These are phyloP conservation scores for Lithosia quadra DNA, from an alignment of 2,888 invertebrate genomes.

Conservation along the genomic window DNA sequence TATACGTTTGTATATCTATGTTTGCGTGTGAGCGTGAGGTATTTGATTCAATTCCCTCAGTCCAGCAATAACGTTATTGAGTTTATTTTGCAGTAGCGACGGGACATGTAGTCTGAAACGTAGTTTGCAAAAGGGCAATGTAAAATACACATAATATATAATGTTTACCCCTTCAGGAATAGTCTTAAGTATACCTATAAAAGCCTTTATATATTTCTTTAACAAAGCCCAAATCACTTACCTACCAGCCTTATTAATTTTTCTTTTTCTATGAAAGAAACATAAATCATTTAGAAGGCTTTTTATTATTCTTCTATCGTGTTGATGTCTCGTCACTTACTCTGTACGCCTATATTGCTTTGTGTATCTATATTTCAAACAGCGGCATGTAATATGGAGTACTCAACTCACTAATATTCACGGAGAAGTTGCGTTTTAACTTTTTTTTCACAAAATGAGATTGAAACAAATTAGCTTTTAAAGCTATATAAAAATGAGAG, in stretches of 20 bases:
- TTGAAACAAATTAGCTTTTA: too few species aligned
- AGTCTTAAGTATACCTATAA: neutral
- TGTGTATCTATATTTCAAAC: neutral
- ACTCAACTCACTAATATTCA: neutral
- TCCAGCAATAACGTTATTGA: constrained; percentile 1
- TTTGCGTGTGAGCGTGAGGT: neutral
- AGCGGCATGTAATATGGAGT: neutral
- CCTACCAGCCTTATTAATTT: neutral
- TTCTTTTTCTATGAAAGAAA: neutral
- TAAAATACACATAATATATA: too few species aligned
- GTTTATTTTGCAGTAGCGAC: neutral
- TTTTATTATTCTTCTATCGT: constrained; percentile 1
- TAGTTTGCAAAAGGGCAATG: neutral
- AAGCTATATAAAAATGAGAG: too few species aligned
- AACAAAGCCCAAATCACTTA: neutral
- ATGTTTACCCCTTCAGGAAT: neutral
- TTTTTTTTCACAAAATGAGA: neutral
- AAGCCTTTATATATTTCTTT: neutral
- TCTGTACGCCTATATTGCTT: neutral
- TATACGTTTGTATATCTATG: neutral
- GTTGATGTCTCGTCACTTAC: constrained; percentile 1
- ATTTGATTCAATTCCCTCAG: neutral
- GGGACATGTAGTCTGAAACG: neutral
- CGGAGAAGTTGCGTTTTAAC: neutral
- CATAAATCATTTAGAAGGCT: neutral